Conservation (phyloP, 2,888 invertebrate genomes). For the Coenonympha arcania region DNA sequence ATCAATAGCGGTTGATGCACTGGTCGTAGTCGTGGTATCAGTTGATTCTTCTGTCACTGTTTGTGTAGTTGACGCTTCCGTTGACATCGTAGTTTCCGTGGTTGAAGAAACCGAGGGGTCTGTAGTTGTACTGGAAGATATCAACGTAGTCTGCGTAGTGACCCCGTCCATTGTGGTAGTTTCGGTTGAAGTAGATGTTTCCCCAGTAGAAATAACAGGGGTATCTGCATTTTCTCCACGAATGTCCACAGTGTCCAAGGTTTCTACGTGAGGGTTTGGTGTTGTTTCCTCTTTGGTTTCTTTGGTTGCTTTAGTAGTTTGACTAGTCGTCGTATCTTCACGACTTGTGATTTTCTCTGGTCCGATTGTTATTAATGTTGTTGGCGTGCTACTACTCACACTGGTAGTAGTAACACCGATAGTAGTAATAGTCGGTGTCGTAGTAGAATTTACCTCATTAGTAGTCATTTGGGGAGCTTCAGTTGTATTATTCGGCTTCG, state of each 20-base stretch:
- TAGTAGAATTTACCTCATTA: constrained; percentile 21
- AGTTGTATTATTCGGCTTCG: constrained; percentile 33
- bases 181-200: constrained; percentile 4
- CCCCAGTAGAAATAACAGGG: constrained; percentile 1
- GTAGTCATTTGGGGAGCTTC: constrained; percentile 30
- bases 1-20: constrained; percentile 21
- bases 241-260: constrained; percentile 46
- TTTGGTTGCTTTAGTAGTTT: constrained; percentile 29
- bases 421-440: constrained; percentile 25
- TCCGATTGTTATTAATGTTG: constrained; percentile 9
- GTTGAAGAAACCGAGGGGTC: neutral
- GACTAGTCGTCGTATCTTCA: constrained; percentile 35
- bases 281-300: constrained; percentile 50
- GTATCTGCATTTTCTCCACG: constrained; percentile 39
- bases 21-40: constrained; percentile 32
- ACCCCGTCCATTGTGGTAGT: constrained; percentile 6
- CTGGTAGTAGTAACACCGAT: neutral
- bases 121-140: constrained; percentile 33
- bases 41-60: constrained; percentile 1
- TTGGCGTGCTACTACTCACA: neutral
- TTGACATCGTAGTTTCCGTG: constrained; percentile 11
- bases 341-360: constrained; percentile 34
- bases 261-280: constrained; percentile 47
- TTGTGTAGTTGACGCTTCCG: neutral
- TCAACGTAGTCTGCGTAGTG: constrained; percentile 16